phyloP scores from a whole-genome alignment of 2,797 vertebrate species.

The Ispidina lecontei region DNA sequence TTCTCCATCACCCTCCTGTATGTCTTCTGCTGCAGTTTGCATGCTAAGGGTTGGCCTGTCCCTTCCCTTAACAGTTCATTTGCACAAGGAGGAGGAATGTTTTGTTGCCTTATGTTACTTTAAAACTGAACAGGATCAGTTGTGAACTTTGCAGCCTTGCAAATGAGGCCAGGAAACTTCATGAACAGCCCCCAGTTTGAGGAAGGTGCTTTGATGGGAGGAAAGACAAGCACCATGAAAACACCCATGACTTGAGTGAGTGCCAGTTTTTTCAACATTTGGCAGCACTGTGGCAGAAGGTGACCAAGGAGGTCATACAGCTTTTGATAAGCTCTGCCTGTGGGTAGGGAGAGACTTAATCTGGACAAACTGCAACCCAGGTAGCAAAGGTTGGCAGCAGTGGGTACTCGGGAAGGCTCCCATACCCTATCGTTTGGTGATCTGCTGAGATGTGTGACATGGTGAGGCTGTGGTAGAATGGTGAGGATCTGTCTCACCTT shows the following conservation, averaged over 20 bases:
- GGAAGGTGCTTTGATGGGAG: background rate
- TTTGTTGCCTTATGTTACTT: background rate
- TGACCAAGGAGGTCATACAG: accelerated
- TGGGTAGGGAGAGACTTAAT: background rate
- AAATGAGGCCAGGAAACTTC: accelerated
- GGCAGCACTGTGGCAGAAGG: background rate
- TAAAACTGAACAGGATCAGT: background rate
- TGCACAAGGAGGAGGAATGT: no score
- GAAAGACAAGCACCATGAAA: background rate
- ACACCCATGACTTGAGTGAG: accelerated
- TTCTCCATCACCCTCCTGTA: background rate
- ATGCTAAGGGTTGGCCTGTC: background rate
- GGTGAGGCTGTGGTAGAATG: background rate
- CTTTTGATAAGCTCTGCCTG: background rate
- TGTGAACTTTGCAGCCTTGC: background rate
- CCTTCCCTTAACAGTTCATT: background rate
- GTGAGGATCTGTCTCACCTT: background rate
- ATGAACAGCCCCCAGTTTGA: accelerated
- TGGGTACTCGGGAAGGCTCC: background rate
- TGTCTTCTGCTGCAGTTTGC: background rate
- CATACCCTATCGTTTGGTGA: background rate
- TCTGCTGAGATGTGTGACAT: background rate
- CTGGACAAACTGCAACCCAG: background rate
- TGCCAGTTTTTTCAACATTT: background rate
- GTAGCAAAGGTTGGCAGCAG: constrained; percentile 8